Evolutionary conservation across 2,113 vertebrate species (phyloP).

Genomic region (Rattus norvegicus): DNA sequence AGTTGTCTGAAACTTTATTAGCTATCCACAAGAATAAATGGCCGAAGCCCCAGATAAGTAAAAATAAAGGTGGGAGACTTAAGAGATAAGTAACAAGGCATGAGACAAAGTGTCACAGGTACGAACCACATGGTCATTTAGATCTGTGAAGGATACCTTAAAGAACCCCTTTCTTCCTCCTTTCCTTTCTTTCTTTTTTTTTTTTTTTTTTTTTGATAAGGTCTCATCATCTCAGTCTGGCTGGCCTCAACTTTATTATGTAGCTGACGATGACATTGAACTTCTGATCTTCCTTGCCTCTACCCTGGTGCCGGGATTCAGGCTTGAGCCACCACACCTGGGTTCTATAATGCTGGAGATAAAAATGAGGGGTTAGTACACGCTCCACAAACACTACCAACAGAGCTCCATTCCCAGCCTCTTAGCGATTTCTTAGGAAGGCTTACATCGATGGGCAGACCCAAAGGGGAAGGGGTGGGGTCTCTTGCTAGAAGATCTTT

Average conservation of each 20-base stretch:
- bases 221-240: neutral
- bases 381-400: neutral
- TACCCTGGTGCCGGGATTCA: neutral
- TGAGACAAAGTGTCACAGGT: neutral
- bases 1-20: constrained; percentile 40
- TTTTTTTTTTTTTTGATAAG: too few species aligned
- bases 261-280: neutral
- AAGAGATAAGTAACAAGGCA: neutral
- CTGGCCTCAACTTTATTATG: neutral
- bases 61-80: neutral
- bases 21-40: neutral
- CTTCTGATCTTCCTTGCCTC: neutral
- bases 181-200: rapidly evolving
- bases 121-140: neutral
- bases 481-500: constrained; percentile 16
- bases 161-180: neutral
- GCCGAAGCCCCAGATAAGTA: neutral
- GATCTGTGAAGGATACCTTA: neutral
- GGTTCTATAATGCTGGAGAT: neutral
- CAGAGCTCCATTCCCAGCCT: neutral
- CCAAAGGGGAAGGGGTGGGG: neutral
- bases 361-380: neutral
- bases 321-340: neutral
- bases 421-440: neutral
- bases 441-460: neutral